Base-by-base conservation (phyloP, 2,888 invertebrate genomes). In the Orchestes rusci region DNA sequence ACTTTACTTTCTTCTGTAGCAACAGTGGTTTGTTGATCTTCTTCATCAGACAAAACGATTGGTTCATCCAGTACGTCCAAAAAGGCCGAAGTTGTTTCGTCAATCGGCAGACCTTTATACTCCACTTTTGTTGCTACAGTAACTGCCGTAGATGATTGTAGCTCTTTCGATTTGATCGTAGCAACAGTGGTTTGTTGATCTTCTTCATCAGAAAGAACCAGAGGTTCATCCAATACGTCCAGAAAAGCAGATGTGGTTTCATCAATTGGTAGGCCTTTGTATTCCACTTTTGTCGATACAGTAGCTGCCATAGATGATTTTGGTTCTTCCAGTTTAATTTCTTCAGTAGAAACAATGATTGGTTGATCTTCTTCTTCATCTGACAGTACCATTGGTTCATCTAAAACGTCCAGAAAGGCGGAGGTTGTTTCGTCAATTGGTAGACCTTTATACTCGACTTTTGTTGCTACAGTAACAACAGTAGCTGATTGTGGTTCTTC, bases 351-450 rank as follows among this genome's bases (percentile, higher is more conserved):
- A n/a, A n/a, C n/a, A n/a, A n/a, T n/a, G n/a, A n/a, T n/a, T n/a
- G n/a, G n/a, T n/a, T n/a, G n/a, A n/a, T n/a, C n/a, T n/a, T n/a
- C n/a, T 28, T 61, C 62, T 17, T 62, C 61, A 49, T 61, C 62
- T 17, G 61, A 59, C 43, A 63, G 53, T 28, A 50, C 52, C 43
- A 60, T 57, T 19, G 60, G 58, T 41, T 64, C 60, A 53, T 65
- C 63, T 27, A 62, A 34, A 18, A 60, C 41, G 37, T 58, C 54
- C 51, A 59, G 52, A 51, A 56, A 60, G 19, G 54, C 45, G 4
- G 30, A 17, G 5, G 15, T 19, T 15, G 27, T 10, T 4, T 33
- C 23, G 20, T 15, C 3, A 28, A 3, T 39, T 17, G 29, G 2
- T 10, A 16, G 5, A 3, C 7, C 16, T 16, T 38, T 39, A 15